Percentiles rank a stretch among this genome's conserved stretches.
Evolutionary conservation across 2,113 vertebrate species (phyloP).

Genomic region (Phoxinus phoxinus): DNA sequence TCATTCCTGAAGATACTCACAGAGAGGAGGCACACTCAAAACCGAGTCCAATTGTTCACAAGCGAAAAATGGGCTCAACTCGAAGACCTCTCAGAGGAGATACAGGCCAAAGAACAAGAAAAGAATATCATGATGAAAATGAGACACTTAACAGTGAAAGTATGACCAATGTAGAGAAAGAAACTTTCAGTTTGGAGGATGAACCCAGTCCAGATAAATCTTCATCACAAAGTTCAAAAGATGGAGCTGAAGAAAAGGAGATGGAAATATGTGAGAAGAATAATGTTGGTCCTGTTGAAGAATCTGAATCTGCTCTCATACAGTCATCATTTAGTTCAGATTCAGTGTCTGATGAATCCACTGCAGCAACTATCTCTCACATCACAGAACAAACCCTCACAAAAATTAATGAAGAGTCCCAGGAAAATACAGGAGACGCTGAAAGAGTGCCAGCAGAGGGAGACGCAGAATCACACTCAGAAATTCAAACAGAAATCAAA

Average conservation of each 20-base stretch:
- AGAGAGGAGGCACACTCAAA: not conserved
- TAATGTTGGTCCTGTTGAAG: not conserved
- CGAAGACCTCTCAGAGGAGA: not conserved
- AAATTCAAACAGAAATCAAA: not conserved
- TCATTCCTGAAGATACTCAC: not conserved
- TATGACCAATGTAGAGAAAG: not conserved
- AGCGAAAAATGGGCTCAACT: conserved; percentile 1
- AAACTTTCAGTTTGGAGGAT: not conserved
- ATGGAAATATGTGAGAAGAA: not conserved
- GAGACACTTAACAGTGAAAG: not conserved
- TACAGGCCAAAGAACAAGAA: not conserved
- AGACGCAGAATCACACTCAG: not conserved
- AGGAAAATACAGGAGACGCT: not conserved
- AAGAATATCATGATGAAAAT: not conserved
- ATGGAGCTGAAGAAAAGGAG: not conserved
- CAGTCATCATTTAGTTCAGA: not conserved
- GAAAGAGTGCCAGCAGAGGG: not conserved
- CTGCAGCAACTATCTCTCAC: not conserved
- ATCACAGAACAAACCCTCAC: not conserved
- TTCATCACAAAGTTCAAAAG: not conserved
- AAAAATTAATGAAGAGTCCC: not conserved
- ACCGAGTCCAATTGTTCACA: not conserved
- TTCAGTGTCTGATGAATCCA: not conserved
- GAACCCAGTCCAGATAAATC: not conserved
- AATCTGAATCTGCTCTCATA: not conserved